Evolutionary conservation across 2,797 vertebrate genomes (phyloP).

Genomic region (Fringilla coelebs): DNA sequence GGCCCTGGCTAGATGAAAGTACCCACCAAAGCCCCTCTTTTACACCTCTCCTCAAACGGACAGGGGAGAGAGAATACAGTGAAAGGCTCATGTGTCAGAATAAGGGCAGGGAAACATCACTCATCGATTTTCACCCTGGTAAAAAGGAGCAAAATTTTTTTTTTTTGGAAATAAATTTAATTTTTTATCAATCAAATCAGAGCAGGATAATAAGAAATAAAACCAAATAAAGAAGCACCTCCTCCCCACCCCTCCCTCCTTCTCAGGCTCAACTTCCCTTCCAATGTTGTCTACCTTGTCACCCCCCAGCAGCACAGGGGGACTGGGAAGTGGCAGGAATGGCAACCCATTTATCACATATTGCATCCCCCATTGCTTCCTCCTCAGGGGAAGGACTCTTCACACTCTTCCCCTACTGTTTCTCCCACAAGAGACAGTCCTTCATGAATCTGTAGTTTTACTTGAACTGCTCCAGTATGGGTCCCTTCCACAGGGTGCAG

Average conservation of each 20-base stretch:
- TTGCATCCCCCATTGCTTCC: background rate
- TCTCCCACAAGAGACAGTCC: accelerated
- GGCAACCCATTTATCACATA: accelerated
- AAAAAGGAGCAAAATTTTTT: background rate
- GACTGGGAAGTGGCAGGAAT: accelerated
- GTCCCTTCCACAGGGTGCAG: accelerated
- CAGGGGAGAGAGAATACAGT: background rate
- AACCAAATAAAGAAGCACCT: background rate
- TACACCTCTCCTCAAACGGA: background rate
- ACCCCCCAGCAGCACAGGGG: accelerated
- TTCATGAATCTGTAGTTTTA: background rate
- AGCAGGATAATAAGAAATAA: background rate
- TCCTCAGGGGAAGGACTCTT: background rate
- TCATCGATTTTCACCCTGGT: accelerated
- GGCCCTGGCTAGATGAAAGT: background rate
- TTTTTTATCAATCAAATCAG: background rate
- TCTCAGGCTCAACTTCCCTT: background rate
- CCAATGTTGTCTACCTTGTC: accelerated
- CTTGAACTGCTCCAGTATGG: accelerated
- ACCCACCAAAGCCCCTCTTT: background rate
- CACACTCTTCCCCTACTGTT: accelerated
- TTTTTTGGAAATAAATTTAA: background rate
- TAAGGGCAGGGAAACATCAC: background rate
- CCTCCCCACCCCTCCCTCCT: background rate
- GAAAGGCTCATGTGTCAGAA: accelerated